These are phyloP conservation scores for Sula dactylatra DNA, from an alignment of 2,113 vertebrate species.

Conservation along the genomic window DNA sequence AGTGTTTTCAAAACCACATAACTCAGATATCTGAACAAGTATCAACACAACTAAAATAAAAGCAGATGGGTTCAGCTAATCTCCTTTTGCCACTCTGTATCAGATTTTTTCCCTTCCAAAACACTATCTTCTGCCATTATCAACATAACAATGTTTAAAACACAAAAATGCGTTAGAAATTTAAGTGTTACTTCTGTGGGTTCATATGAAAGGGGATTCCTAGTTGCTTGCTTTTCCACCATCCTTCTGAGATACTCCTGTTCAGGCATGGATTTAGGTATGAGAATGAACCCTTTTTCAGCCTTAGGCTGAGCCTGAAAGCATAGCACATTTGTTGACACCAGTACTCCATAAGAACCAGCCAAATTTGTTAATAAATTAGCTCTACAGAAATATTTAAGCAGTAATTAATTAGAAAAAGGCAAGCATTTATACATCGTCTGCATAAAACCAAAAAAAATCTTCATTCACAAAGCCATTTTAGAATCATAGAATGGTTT, in stretches of 20 bases:
- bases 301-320: background rate
- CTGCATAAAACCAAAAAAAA: background rate
- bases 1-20: background rate
- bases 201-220: background rate
- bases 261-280: background rate
- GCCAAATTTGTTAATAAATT: background rate
- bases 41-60: background rate
- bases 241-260: background rate
- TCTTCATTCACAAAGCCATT: background rate
- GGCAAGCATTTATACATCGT: background rate
- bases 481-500: too few species aligned
- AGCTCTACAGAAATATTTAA: background rate
- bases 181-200: background rate
- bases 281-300: background rate
- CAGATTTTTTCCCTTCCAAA: background rate
- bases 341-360: accelerated
- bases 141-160: background rate
- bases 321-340: background rate
- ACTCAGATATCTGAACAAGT: background rate
- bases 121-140: background rate
- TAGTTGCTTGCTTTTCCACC: background rate
- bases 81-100: background rate
- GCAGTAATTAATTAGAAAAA: background rate
- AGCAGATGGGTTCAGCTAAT: background rate
- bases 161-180: background rate